Conservation (phyloP, 2,113 vertebrate genomes). For the Poeciliopsis prolifica region DNA sequence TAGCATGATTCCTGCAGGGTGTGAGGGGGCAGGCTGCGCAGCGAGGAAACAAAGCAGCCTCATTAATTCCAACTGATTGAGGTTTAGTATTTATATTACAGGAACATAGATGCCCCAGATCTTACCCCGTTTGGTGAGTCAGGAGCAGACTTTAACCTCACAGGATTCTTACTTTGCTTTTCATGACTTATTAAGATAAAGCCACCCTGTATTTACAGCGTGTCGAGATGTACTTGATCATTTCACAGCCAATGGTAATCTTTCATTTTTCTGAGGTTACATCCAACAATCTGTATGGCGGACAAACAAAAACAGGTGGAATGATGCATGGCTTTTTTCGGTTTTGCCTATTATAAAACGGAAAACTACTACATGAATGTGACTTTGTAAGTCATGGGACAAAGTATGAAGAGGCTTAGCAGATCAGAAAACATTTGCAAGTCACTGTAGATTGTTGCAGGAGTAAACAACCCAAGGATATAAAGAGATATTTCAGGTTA, state of each 20-base stretch:
- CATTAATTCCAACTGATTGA: slow-evolving; percentile 54
- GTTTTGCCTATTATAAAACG: no score
- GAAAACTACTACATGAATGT: no score
- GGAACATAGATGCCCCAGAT: slow-evolving; percentile 26
- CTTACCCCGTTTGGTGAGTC: slow-evolving; percentile 2
- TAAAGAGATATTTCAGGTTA: background rate
- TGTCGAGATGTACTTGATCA: no score
- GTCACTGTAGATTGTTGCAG: no score
- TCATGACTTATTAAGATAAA: background rate
- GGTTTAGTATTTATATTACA: slow-evolving; percentile 24
- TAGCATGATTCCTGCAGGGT: slow-evolving; percentile 37
- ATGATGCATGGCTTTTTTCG: no score
- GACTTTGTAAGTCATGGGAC: no score
- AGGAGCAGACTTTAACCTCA: background rate
- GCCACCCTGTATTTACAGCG: background rate
- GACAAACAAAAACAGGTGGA: no score
- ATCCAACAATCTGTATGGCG: no score
- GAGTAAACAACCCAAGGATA: background rate
- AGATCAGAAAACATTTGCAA: no score
- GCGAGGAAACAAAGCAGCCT: slow-evolving; percentile 45
- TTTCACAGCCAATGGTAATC: no score
- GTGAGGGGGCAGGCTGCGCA: slow-evolving; percentile 25
- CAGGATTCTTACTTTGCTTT: background rate
- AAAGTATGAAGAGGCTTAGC: no score
- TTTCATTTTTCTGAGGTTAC: no score